phyloP scores from a whole-genome alignment of 1,140 invertebrate species.

The Dinothrombium tinctorium region DNA sequence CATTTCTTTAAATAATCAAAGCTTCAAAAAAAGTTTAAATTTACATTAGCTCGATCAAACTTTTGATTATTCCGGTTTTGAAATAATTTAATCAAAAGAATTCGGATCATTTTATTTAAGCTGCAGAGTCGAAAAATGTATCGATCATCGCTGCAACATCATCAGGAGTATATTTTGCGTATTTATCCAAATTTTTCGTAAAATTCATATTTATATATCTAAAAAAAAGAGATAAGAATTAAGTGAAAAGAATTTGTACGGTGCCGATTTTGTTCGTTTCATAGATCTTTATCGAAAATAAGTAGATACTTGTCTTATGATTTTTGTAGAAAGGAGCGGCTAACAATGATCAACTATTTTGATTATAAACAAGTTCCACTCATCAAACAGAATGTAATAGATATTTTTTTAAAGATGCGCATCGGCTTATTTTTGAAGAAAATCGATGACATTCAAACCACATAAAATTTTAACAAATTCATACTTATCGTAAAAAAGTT shows the following conservation, averaged over 20 bases:
- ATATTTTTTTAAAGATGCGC: too few relatives aligned
- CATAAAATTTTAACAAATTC: too few relatives aligned
- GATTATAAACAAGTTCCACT: background rate
- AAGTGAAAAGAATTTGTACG: background rate
- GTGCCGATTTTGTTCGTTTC: too few relatives aligned
- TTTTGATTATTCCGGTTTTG: too few relatives aligned
- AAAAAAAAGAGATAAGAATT: slow-evolving; percentile 15
- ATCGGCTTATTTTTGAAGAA: too few relatives aligned
- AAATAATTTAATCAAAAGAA: too few relatives aligned
- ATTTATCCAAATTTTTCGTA: slow-evolving; percentile 80
- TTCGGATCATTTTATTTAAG: slow-evolving; percentile 5
- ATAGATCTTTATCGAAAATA: too few relatives aligned
- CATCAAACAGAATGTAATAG: too few relatives aligned
- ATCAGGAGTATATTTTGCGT: slow-evolving; percentile 68
- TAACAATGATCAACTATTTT: background rate
- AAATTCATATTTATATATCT: slow-evolving; percentile 47
- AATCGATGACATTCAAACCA: too few relatives aligned
- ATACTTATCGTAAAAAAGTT: slow-evolving; percentile 19
- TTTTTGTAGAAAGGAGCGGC: background rate
- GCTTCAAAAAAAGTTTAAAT: too few relatives aligned
- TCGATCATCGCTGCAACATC: slow-evolving; percentile 49
- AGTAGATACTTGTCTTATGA: background rate
- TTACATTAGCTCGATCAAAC: too few relatives aligned
- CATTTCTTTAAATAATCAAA: too few relatives aligned
- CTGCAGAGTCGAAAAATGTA: slow-evolving; percentile 8